Conservation (phyloP, 2,797 vertebrate species). For the Oryzias sinensis region DNA sequence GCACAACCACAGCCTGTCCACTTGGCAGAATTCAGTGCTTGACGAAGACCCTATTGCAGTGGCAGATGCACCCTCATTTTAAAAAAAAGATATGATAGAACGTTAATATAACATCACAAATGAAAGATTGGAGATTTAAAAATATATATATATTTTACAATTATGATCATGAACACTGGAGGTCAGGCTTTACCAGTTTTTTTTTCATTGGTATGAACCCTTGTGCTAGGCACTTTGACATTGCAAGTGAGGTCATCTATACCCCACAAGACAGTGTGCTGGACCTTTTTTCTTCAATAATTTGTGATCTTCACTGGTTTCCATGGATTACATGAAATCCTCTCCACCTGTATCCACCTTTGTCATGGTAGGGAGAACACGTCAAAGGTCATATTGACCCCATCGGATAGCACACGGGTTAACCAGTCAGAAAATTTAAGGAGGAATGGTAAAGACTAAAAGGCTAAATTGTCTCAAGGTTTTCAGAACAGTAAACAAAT, state of each 20-base stretch:
- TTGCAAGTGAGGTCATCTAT: too few species aligned
- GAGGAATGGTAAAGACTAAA: not conserved
- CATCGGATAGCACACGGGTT: too few species aligned
- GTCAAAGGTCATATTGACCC: too few species aligned
- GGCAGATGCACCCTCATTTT: conserved; percentile 20
- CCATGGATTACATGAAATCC: too few species aligned
- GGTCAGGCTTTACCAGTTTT: conserved; percentile 19
- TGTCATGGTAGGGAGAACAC: too few species aligned
- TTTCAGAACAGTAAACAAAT: not conserved
- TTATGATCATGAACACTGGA: conserved; percentile 25
- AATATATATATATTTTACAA: not conserved
- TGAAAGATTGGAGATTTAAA: not conserved
- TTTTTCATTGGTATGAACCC: not conserved
- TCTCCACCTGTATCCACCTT: too few species aligned
- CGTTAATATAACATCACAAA: not conserved
- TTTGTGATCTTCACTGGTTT: too few species aligned
- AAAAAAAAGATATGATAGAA: too few species aligned
- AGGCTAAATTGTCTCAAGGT: not conserved
- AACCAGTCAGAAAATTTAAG: not conserved
- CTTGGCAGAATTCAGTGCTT: conserved; percentile 25
- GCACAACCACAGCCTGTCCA: conserved; percentile 55
- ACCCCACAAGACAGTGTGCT: too few species aligned
- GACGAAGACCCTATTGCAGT: conserved; percentile 8
- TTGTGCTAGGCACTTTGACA: too few species aligned
- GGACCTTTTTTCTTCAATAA: too few species aligned